These are phyloP conservation scores for Stichopus horrens DNA, from an alignment of 53 echinoderm and acorn worm genomes.

Conservation along the genomic window DNA sequence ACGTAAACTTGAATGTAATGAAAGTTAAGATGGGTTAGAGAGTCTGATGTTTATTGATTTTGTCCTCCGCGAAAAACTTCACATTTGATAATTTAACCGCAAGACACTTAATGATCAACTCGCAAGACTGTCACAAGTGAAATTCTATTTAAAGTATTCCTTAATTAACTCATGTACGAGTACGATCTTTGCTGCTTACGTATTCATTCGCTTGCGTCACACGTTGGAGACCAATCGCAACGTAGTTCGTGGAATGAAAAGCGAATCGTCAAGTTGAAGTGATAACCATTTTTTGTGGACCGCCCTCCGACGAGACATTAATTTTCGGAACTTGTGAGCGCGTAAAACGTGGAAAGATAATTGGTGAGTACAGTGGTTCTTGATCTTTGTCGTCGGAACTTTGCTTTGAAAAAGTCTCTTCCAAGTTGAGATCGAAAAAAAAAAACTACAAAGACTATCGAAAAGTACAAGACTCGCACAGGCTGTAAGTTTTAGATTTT, in stretches of 20 bases:
- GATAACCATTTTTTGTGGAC: constrained; percentile 25
- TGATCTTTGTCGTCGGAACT: background rate
- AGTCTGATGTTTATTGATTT: constrained; percentile 28
- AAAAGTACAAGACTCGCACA: background rate
- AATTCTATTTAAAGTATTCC: constrained; percentile 34
- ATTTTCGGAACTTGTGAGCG: constrained; percentile 35
- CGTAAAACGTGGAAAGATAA: constrained; percentile 35
- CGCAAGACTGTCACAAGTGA: constrained; percentile 22
- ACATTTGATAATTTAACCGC: constrained; percentile 25
- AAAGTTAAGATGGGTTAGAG: background rate
- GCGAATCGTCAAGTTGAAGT: constrained; percentile 9
- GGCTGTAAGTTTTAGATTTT: too few species aligned
- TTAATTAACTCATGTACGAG: constrained; percentile 32
- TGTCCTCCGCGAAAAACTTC: background rate
- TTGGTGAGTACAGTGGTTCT: constrained; percentile 25
- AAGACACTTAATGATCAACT: constrained; percentile 12
- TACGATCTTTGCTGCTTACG: constrained; percentile 27
- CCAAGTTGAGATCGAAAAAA: background rate
- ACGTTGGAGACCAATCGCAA: background rate
- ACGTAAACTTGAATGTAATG: constrained; percentile 1
- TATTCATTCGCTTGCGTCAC: constrained; percentile 36
- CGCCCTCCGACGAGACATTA: constrained; percentile 41
- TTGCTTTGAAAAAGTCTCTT: background rate
- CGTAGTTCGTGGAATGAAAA: constrained; percentile 14
- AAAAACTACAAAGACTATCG: background rate